Evolutionary conservation across 1,140 invertebrate genomes (phyloP).

Genomic region (Lucilia cuprina): DNA sequence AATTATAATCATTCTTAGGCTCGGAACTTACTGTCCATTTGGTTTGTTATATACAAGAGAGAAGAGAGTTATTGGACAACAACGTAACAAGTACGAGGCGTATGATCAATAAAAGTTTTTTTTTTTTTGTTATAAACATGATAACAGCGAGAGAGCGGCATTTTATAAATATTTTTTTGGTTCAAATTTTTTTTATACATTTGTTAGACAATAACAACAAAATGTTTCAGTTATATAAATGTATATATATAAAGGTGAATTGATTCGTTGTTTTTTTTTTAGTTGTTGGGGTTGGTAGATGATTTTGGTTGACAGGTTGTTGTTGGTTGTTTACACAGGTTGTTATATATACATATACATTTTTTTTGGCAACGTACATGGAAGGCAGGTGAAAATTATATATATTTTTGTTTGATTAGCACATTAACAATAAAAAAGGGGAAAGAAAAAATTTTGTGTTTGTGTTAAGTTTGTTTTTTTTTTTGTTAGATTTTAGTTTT

Average conservation of each 20-base stretch:
- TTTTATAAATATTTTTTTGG: neutral
- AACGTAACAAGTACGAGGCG: neutral
- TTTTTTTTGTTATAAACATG: neutral
- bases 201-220: neutral
- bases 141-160: neutral
- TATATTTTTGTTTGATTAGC: slow-evolving; percentile 6
- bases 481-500: neutral
- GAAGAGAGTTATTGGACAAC: neutral
- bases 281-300: neutral
- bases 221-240: neutral
- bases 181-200: neutral
- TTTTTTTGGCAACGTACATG: neutral
- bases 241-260: neutral
- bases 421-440: neutral
- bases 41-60: neutral
- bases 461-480: neutral
- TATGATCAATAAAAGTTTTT: neutral
- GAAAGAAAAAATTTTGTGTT: neutral
- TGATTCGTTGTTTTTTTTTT: neutral
- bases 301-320: neutral
- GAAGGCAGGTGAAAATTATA: slow-evolving; percentile 1
- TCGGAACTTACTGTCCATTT: slow-evolving; percentile 27
- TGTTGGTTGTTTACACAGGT: neutral
- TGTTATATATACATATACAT: neutral
- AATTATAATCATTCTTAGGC: neutral